phyloP scores from a whole-genome alignment of 2,797 vertebrate species.

The Glossophaga mutica region DNA sequence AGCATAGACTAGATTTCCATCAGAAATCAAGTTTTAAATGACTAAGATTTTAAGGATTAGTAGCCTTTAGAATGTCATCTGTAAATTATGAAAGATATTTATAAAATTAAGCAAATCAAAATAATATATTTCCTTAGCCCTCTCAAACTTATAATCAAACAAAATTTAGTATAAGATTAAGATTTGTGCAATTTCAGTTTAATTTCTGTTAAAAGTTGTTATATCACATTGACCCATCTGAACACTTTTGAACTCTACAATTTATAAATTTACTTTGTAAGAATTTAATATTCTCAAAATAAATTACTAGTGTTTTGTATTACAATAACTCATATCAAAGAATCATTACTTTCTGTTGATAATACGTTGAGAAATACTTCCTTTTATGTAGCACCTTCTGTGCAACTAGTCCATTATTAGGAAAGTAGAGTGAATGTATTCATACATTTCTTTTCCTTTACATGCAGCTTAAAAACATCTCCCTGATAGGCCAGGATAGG shows the following conservation, averaged over 20 bases:
- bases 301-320: neutral
- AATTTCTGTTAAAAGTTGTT: conserved; percentile 7
- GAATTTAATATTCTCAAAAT: neutral
- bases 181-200: neutral
- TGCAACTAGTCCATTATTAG: neutral
- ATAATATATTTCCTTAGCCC: neutral
- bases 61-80: neutral
- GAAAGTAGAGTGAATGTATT: neutral
- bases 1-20: neutral
- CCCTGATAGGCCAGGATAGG: neutral
- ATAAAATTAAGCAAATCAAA: neutral
- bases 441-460: neutral
- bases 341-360: neutral
- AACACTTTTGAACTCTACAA: conserved; percentile 12
- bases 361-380: neutral
- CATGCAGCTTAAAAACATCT: neutral
- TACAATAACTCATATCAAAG: neutral
- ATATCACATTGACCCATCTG: neutral
- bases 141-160: neutral
- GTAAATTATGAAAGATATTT: neutral
- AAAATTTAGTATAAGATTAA: conserved; percentile 4
- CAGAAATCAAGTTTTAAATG: conserved; percentile 23
- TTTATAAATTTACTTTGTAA: neutral
- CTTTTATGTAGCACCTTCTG: neutral
- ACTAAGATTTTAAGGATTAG: neutral